Base-by-base conservation (phyloP, 1,140 invertebrate genomes). In the Tetranychus urticae region DNA sequence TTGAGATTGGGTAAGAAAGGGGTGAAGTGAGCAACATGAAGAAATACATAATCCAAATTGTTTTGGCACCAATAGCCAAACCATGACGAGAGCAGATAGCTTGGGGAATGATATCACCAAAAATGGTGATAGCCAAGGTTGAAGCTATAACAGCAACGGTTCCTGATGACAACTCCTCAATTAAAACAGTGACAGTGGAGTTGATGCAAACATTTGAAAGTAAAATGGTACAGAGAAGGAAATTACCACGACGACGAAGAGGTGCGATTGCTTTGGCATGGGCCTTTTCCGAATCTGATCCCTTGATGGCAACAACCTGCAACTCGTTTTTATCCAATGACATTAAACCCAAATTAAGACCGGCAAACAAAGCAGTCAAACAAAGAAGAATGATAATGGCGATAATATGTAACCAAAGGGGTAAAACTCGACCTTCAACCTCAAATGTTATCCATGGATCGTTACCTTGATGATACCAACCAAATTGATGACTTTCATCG, bases 121-220 rank as follows among this genome's bases (percentile, higher is more conserved):
- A 85, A 36, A 97, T 79, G 46, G 97, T 92, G 71, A 98, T 98
- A 31, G 84, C 81, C 61, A 94, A 70, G 1, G 91, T 96, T 2
- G 92, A 88, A 62, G 81, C 82, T 66, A 89, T 81, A 46, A 79
- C 72, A 48, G 93, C 91, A 63, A 94, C 80, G 39, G 79, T 61
- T 6, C 82, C 81, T 45, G 88, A 89, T 23, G 90, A 92, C 63
- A 98, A 72, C 67, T 88, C 85, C 71, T 97, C 94, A 70, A 98
- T 73, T 10, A 97, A 73, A 73, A 98, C 94, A 1, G 94, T 96
- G 67, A 97, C 85, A 14, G 88, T 86, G 1, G 88, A 92, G 74
- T 98, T 98, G 6, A 99, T 94, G 61, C 97, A 80, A 45, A 98
- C 94, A 73, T 99, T 98, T n/a, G 66, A 92, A 39, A 98, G 78